Evolutionary conservation across 1,140 invertebrate species (phyloP).

Genomic region (Brachionus rubens): DNA sequence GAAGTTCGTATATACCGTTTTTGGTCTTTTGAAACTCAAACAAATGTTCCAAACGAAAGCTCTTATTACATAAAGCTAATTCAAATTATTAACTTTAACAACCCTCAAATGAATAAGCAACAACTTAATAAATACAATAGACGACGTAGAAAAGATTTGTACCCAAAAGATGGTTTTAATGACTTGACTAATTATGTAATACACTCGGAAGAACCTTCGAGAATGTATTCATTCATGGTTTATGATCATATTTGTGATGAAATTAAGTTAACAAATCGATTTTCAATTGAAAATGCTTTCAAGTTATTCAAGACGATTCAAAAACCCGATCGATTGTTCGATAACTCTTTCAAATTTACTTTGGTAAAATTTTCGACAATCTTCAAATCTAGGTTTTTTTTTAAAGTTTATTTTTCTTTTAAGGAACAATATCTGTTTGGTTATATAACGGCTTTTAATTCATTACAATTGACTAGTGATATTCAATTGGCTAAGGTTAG

Average conservation of each 20-base stretch:
- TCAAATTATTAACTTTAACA: slow-evolving; percentile 40
- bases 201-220: neutral
- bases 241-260: slow-evolving; percentile 34
- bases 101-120: neutral
- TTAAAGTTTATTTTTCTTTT: neutral
- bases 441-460: neutral
- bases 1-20: slow-evolving; percentile 43
- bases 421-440: slow-evolving; percentile 31
- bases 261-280: slow-evolving; percentile 14
- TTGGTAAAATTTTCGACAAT: neutral
- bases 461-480: slow-evolving; percentile 5
- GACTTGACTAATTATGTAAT: slow-evolving; percentile 18
- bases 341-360: neutral
- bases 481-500: neutral
- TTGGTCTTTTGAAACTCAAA: slow-evolving; percentile 26
- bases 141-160: neutral
- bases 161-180: slow-evolving; percentile 22
- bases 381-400: neutral
- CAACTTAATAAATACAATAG: neutral
- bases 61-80: slow-evolving; percentile 13
- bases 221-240: slow-evolving; percentile 34
- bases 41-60: slow-evolving; percentile 25
- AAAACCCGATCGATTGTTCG: neutral
- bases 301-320: slow-evolving; percentile 1
- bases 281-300: slow-evolving; percentile 46